Percentiles rank a stretch among this genome's conserved stretches.
These are phyloP conservation scores for Noctua fimbriata DNA, from an alignment of 2,888 invertebrate species.

Conservation along the genomic window DNA sequence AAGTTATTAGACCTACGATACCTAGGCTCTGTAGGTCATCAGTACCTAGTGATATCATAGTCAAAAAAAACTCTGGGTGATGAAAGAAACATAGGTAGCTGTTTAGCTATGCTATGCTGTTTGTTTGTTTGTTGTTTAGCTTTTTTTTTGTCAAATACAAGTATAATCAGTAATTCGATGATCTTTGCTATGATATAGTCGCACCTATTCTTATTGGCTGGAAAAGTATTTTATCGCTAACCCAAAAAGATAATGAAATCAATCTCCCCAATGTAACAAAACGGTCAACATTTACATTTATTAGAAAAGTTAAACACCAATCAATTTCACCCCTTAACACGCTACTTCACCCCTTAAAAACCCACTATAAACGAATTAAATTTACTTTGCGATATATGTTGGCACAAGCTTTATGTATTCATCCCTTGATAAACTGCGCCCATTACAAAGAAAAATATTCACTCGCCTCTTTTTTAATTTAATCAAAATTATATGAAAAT, in stretches of 20 bases:
- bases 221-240: background rate
- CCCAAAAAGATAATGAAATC: constrained; percentile 9
- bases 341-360: constrained; percentile 34
- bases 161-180: no score
- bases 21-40: background rate
- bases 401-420: constrained; percentile 44
- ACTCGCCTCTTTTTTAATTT: constrained; percentile 69
- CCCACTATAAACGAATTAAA: constrained; percentile 41
- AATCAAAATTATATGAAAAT: constrained; percentile 74
- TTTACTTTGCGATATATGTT: constrained; percentile 48
- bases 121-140: no score
- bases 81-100: no score
- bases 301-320: constrained; percentile 43
- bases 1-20: background rate
- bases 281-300: constrained; percentile 34
- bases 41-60: background rate
- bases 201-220: background rate
- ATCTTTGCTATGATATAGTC: background rate
- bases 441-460: constrained; percentile 71
- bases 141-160: background rate
- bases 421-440: constrained; percentile 57
- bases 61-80: background rate
- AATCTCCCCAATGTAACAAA: constrained; percentile 6
- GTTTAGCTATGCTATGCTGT: no score
- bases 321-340: constrained; percentile 28